Percentiles rank a stretch among this genome's conserved stretches.
phyloP scores from a whole-genome alignment of 2,113 vertebrate species.

The Sinocyclocheilus rhinocerous region DNA sequence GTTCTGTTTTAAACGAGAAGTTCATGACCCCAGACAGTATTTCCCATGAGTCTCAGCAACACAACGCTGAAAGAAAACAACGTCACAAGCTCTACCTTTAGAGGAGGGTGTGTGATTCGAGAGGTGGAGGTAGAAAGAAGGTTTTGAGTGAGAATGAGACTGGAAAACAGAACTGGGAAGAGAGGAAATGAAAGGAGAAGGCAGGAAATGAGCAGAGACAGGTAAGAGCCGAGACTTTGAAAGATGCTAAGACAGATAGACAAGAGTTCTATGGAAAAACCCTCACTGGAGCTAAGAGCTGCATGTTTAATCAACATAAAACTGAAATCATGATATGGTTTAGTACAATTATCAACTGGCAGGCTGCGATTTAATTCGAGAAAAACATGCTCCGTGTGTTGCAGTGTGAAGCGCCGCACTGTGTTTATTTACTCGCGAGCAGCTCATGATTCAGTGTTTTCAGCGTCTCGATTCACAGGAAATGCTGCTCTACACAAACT shows the following conservation, averaged over 20 bases:
- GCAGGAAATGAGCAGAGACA: constrained; percentile 26
- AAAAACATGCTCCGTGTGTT: not conserved
- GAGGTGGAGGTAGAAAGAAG: not conserved
- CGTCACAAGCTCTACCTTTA: not conserved
- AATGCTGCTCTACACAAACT: not conserved
- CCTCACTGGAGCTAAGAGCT: not conserved
- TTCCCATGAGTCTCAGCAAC: not conserved
- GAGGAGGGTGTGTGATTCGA: not conserved
- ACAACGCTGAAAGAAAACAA: not conserved
- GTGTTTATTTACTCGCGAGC: not conserved
- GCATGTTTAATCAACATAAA: not conserved
- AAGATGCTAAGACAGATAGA: not conserved
- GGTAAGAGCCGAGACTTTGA: not conserved
- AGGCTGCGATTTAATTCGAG: not conserved
- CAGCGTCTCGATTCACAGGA: not conserved
- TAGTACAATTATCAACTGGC: not conserved
- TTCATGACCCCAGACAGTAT: not conserved
- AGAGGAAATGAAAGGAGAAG: constrained; percentile 17
- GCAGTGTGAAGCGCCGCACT: too few species aligned
- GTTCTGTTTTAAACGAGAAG: not conserved
- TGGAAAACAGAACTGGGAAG: not conserved
- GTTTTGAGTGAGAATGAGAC: not conserved
- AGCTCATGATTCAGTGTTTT: not conserved
- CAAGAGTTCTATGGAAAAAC: not conserved
- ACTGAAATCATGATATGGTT: not conserved